Evolutionary conservation across 2,888 invertebrate genomes (phyloP).

Genomic region (Molorchus minor): DNA sequence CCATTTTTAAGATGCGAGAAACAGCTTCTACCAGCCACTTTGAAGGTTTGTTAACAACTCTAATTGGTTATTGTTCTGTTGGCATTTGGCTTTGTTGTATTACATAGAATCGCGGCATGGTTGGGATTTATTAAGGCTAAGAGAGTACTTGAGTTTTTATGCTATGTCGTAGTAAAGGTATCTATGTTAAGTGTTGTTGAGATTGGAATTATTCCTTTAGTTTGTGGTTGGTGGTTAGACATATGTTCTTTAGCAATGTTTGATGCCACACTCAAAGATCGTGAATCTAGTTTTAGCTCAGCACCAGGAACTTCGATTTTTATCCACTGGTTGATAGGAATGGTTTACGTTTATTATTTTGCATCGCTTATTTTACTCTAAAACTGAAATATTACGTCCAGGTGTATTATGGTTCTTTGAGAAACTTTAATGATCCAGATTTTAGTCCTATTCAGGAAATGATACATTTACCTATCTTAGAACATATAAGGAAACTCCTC

Average conservation of each 20-base stretch:
- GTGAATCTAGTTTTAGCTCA: slow-evolving; percentile 7
- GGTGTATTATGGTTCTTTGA: slow-evolving; percentile 98
- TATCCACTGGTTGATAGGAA: slow-evolving; percentile 98
- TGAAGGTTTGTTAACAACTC: slow-evolving; percentile 90
- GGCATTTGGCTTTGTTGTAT: slow-evolving; percentile 81
- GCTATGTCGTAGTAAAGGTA: slow-evolving; percentile 91
- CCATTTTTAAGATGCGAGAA: slow-evolving; percentile 73
- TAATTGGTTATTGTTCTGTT: slow-evolving; percentile 93
- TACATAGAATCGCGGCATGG: slow-evolving; percentile 85
- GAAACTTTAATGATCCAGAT: slow-evolving; percentile 98
- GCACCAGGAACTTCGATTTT: slow-evolving; percentile 9
- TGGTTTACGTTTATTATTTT: slow-evolving; percentile 99
- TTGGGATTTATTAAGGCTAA: slow-evolving; percentile 83
- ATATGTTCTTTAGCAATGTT: slow-evolving; percentile 95
- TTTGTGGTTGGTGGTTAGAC: slow-evolving; percentile 99
- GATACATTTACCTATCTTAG: slow-evolving; percentile 94
- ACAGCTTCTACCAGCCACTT: slow-evolving; percentile 83
- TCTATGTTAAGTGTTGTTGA: slow-evolving; percentile 95
- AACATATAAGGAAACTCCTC: slow-evolving; percentile 89
- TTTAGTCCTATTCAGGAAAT: slow-evolving; percentile 99
- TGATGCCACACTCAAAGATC: slow-evolving; percentile 75
- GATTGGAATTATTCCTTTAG: slow-evolving; percentile 94
- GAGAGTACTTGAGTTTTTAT: slow-evolving; percentile 88
- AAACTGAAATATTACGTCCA: slow-evolving; percentile 92
- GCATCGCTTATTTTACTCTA: slow-evolving; percentile 94